A percentile compares a stretch with the other conserved stretches of the same genome.
Conservation (phyloP, 1,140 invertebrate species). For the Rhagoletis zephyria region DNA sequence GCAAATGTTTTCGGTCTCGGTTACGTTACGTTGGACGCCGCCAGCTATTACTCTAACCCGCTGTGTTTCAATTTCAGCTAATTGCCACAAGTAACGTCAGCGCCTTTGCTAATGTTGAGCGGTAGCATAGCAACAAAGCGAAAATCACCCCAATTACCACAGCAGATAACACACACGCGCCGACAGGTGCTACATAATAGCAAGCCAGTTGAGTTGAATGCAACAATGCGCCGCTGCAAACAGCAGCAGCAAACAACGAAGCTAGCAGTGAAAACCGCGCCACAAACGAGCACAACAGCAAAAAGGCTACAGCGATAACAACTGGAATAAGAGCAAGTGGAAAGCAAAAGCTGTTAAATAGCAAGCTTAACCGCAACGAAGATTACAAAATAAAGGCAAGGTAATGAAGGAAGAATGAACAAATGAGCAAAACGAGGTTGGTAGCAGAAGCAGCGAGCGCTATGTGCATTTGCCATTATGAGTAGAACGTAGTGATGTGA, state of each 20-base stretch:
- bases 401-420: neutral
- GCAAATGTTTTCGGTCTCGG: neutral
- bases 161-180: conserved; percentile 43
- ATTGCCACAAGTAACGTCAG: neutral
- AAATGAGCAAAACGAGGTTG: neutral
- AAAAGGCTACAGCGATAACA: neutral
- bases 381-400: neutral
- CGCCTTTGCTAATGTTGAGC: neutral
- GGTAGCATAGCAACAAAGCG: neutral
- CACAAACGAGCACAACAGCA: neutral
- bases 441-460: neutral
- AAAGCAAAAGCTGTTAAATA: neutral
- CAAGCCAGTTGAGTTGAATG: conserved; percentile 23
- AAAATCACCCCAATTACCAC: conserved; percentile 12
- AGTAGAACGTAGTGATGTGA: neutral
- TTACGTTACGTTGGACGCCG: neutral
- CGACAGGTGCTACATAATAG: neutral
- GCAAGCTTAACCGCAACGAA: neutral
- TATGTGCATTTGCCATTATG: neutral
- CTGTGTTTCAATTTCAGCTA: neutral
- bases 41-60: neutral
- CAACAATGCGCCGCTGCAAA: neutral
- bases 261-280: neutral
- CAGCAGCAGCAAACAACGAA: neutral
- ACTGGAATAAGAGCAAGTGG: neutral